Evolutionary conservation across 2,797 vertebrate species (phyloP).

Genomic region (Pseudochirops corinnae): DNA sequence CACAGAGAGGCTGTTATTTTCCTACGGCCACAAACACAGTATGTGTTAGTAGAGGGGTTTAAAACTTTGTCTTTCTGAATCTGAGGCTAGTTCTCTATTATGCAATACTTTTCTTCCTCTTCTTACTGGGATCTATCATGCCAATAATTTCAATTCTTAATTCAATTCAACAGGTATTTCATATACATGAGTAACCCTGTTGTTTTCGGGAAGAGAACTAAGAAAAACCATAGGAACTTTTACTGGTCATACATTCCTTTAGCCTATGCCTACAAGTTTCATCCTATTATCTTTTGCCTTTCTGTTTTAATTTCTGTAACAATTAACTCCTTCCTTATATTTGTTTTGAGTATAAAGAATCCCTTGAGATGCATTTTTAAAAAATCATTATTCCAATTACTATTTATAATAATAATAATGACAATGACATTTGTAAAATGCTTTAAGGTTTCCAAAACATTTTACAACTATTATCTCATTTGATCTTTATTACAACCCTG

Average conservation of each 20-base stretch:
- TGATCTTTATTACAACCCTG: not conserved
- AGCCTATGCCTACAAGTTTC: not conserved
- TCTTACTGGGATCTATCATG: not conserved
- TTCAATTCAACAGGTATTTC: not conserved
- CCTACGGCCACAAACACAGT: not conserved
- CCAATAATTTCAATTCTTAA: not conserved
- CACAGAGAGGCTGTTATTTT: not conserved
- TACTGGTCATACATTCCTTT: not conserved
- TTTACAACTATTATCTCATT: not conserved
- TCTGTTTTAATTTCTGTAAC: not conserved
- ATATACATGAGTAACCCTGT: not conserved
- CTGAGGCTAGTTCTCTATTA: not conserved
- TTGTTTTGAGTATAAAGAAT: not conserved
- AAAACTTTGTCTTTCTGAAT: not conserved
- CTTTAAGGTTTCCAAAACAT: not conserved
- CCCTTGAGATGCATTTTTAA: not conserved
- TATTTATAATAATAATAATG: not conserved
- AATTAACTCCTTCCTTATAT: not conserved
- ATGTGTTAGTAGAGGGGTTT: not conserved
- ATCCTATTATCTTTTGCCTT: not conserved
- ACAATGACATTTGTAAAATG: not conserved
- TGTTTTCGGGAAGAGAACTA: not conserved
- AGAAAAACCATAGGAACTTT: not conserved
- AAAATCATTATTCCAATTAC: not conserved
- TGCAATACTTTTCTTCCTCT: not conserved